A percentile compares a stretch with the other conserved stretches of the same genome.
Evolutionary conservation across 2,797 vertebrate genomes (phyloP).

Genomic region (Syndactyla subalaris): DNA sequence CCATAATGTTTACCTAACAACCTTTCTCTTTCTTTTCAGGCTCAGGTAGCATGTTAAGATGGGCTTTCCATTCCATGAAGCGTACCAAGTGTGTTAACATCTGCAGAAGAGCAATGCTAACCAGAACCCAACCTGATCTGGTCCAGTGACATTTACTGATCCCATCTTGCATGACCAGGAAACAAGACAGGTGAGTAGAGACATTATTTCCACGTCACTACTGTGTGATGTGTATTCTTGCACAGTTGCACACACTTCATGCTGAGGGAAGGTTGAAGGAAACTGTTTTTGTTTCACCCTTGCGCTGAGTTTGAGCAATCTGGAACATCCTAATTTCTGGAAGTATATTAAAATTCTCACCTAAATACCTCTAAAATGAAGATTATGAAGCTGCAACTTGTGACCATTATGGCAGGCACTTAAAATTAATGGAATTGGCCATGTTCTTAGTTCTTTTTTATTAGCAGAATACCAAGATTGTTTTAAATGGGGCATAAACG

Average conservation of each 20-base stretch:
- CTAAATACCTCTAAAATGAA: neutral
- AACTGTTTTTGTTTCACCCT: neutral
- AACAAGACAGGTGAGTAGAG: neutral
- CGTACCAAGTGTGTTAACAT: neutral
- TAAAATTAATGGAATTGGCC: neutral
- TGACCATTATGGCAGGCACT: neutral
- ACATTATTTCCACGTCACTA: neutral
- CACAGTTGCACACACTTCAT: neutral
- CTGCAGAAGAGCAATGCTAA: fast-evolving
- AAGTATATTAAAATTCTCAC: neutral
- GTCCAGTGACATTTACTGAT: neutral
- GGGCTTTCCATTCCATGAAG: neutral
- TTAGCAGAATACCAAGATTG: neutral
- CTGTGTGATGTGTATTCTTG: neutral
- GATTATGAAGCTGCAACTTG: neutral
- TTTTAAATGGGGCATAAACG: neutral
- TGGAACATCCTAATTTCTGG: neutral
- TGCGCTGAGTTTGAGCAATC: neutral
- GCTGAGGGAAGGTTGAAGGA: fast-evolving
- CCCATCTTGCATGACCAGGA: neutral
- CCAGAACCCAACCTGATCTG: neutral
- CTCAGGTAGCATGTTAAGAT: neutral
- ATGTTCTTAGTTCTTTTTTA: neutral
- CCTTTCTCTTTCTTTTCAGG: neutral
- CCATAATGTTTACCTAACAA: neutral